Percentiles rank a stretch among this genome's conserved stretches.
These are phyloP conservation scores for Phrynocephalus vlangalii DNA, from an alignment of 2,797 vertebrate genomes.

Conservation along the genomic window DNA sequence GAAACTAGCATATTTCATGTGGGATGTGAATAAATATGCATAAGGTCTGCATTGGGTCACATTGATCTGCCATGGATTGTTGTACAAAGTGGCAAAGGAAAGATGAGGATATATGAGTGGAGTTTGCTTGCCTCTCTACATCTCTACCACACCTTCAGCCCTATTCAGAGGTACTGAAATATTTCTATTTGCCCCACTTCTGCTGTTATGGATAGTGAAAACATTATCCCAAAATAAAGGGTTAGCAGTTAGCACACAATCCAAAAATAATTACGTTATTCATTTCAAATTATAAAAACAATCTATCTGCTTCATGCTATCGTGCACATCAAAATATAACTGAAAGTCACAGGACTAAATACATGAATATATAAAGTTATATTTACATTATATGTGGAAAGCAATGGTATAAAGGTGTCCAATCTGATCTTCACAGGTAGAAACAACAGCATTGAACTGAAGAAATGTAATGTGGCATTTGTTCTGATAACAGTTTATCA, in stretches of 20 bases:
- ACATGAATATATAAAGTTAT: background rate
- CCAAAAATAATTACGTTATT: conserved; percentile 44
- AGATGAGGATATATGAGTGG: background rate
- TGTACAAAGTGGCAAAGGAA: background rate
- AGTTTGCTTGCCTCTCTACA: background rate
- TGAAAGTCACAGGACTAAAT: too few species aligned
- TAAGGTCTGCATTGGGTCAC: background rate
- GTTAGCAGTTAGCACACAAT: conserved; percentile 12
- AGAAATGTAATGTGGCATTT: background rate
- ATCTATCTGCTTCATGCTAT: conserved; percentile 43
- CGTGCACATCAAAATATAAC: conserved; percentile 23
- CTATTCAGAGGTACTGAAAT: too few species aligned
- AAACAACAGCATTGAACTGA: conserved; percentile 9
- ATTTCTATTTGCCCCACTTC: too few species aligned
- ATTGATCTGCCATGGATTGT: background rate
- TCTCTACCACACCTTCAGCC: too few species aligned
- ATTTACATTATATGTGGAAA: conserved; percentile 18
- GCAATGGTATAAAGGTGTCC: conserved; percentile 33
- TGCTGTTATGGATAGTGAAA: background rate
- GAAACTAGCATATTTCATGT: background rate
- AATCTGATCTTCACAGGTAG: conserved; percentile 35
- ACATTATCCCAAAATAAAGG: conserved; percentile 44
- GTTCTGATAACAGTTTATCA: conserved; percentile 31
- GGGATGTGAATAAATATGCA: background rate
- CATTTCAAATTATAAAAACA: conserved; percentile 62